A percentile compares a stretch with the other conserved stretches of the same genome.
These are phyloP conservation scores for Pollimyrus isidori DNA, from an alignment of 2,113 vertebrate species.

Conservation along the genomic window DNA sequence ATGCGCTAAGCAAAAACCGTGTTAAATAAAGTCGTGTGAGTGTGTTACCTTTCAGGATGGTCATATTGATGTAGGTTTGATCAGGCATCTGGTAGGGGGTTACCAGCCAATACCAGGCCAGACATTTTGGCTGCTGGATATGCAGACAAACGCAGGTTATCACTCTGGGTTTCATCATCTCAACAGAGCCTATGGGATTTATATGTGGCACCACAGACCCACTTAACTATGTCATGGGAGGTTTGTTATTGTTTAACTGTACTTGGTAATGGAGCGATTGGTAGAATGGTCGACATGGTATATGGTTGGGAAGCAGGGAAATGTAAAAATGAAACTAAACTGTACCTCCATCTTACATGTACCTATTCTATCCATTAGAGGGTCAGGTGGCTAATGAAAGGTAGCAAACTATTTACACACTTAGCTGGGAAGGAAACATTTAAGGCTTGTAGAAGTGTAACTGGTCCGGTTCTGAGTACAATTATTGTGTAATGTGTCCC, in stretches of 20 bases:
- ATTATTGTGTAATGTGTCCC: neutral
- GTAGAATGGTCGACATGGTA: neutral
- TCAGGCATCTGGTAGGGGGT: slow-evolving; percentile 56
- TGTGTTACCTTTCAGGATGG: slow-evolving; percentile 49
- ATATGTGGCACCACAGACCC: neutral
- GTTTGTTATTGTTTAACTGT: neutral
- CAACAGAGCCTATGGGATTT: neutral
- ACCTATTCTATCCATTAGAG: neutral
- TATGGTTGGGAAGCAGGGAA: neutral
- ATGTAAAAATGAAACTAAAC: neutral
- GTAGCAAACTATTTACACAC: neutral
- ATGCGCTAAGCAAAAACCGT: neutral
- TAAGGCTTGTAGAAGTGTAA: neutral
- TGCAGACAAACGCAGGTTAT: neutral
- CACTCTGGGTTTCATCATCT: neutral
- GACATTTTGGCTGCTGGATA: slow-evolving; percentile 42
- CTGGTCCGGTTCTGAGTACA: neutral
- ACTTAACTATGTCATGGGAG: neutral
- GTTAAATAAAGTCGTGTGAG: neutral
- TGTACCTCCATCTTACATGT: neutral
- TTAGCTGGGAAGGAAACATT: neutral
- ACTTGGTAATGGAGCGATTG: neutral
- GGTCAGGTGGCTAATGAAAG: neutral
- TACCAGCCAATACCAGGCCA: slow-evolving; percentile 24
- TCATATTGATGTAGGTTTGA: slow-evolving; percentile 84